phyloP scores from a whole-genome alignment of 2,797 vertebrate genomes.

The Setipinna tenuifilis region DNA sequence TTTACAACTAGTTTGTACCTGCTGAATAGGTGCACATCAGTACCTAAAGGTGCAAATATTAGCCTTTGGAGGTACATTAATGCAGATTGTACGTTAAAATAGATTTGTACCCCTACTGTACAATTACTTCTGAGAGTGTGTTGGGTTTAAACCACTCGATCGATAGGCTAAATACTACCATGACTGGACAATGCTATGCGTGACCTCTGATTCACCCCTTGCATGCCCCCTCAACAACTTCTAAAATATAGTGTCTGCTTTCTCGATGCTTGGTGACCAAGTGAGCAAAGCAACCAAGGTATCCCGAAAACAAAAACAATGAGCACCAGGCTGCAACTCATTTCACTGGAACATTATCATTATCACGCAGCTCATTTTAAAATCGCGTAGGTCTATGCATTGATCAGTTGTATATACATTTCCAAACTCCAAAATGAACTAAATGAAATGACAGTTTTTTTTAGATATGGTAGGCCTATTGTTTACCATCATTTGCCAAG shows the following conservation, averaged over 20 bases:
- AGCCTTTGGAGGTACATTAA: too few relatives aligned
- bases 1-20: too few relatives aligned
- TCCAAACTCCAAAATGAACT: background rate
- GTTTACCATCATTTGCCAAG: slow-evolving; percentile 38
- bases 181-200: background rate
- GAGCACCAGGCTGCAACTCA: background rate
- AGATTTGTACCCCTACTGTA: too few relatives aligned
- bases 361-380: background rate
- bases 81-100: too few relatives aligned
- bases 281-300: background rate
- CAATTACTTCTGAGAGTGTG: too few relatives aligned
- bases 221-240: background rate
- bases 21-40: too few relatives aligned
- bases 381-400: background rate
- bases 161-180: background rate
- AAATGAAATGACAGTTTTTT: background rate
- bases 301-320: background rate
- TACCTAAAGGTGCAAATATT: too few relatives aligned
- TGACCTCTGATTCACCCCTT: slow-evolving; percentile 19
- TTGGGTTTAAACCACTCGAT: background rate
- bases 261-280: background rate
- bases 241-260: background rate
- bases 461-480: background rate
- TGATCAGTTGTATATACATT: background rate
- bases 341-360: background rate